phyloP scores from a whole-genome alignment of 1,140 invertebrate species.

The Spodoptera frugiperda region DNA sequence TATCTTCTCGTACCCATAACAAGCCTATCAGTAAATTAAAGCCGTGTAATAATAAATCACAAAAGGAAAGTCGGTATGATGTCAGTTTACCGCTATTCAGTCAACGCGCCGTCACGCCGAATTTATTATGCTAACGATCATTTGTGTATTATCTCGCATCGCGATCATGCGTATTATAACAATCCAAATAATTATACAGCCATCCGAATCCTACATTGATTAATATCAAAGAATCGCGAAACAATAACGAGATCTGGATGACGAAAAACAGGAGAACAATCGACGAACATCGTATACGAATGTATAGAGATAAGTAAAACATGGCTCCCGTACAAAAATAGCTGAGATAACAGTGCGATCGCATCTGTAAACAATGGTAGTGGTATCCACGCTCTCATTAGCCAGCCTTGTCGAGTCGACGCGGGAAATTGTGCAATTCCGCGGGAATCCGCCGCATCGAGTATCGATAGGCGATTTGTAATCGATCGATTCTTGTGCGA shows the following conservation, averaged over 20 bases:
- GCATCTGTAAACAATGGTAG: constrained; percentile 82
- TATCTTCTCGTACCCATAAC: too few species aligned
- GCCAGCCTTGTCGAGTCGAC: constrained; percentile 63
- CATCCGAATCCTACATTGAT: constrained; percentile 61
- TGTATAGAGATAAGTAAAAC: constrained; percentile 77
- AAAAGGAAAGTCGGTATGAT: constrained; percentile 15
- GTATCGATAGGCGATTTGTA: constrained; percentile 73
- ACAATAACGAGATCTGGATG: constrained; percentile 69
- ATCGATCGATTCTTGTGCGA: constrained; percentile 64
- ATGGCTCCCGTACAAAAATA: constrained; percentile 77
- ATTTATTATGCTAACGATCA: constrained; percentile 38
- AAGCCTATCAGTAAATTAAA: too few species aligned
- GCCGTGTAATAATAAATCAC: background rate
- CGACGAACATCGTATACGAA: constrained; percentile 66
- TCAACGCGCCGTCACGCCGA: constrained; percentile 18
- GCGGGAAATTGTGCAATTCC: constrained; percentile 72
- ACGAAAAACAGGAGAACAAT: constrained; percentile 80
- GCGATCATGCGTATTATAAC: constrained; percentile 47
- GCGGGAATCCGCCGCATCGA: constrained; percentile 63
- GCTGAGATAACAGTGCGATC: constrained; percentile 73
- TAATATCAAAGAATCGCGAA: constrained; percentile 59
- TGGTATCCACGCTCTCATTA: constrained; percentile 81
- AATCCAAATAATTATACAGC: constrained; percentile 50
- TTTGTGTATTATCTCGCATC: constrained; percentile 33
- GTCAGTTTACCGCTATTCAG: constrained; percentile 18